A percentile compares a stretch with the other conserved stretches of the same genome.
Evolutionary conservation across 2,113 vertebrate species (phyloP).

Genomic region (Beaufortia kweichowensis): DNA sequence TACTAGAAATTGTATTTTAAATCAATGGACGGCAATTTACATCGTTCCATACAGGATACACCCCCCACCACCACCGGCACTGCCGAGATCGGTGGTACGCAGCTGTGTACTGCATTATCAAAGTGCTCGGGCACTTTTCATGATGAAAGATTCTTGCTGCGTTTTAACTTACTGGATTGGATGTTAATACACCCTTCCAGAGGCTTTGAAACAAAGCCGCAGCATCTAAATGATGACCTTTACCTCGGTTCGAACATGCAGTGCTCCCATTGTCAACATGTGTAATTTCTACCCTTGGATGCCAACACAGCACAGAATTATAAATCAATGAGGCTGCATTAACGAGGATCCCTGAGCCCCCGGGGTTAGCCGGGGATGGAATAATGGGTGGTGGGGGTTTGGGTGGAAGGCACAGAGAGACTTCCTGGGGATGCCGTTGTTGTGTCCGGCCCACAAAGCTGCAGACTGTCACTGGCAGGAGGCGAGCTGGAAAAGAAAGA

Average conservation of each 20-base stretch:
- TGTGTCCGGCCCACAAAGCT: constrained; percentile 53
- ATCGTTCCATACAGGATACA: background rate
- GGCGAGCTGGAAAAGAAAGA: constrained; percentile 41
- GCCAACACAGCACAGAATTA: constrained; percentile 60
- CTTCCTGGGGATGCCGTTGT: constrained; percentile 28
- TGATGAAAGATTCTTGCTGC: constrained; percentile 28
- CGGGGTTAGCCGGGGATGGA: constrained; percentile 53
- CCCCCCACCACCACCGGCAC: background rate
- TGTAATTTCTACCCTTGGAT: constrained; percentile 63
- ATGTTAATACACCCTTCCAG: constrained; percentile 36
- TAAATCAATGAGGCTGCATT: constrained; percentile 71
- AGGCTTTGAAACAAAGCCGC: constrained; percentile 54
- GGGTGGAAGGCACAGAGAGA: background rate
- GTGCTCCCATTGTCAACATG: constrained; percentile 64
- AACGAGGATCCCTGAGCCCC: constrained; percentile 58
- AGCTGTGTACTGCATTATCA: constrained; percentile 15
- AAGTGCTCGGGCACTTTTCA: background rate
- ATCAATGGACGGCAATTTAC: background rate
- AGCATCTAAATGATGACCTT: constrained; percentile 70
- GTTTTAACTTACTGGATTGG: constrained; percentile 36
- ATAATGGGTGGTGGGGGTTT: constrained; percentile 46
- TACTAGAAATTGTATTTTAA: background rate
- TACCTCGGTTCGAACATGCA: constrained; percentile 59
- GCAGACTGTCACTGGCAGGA: constrained; percentile 57
- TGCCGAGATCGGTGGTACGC: background rate